phyloP scores from a whole-genome alignment of 64 coral and sea anemone genomes.

The Astreopora myriophthalma region DNA sequence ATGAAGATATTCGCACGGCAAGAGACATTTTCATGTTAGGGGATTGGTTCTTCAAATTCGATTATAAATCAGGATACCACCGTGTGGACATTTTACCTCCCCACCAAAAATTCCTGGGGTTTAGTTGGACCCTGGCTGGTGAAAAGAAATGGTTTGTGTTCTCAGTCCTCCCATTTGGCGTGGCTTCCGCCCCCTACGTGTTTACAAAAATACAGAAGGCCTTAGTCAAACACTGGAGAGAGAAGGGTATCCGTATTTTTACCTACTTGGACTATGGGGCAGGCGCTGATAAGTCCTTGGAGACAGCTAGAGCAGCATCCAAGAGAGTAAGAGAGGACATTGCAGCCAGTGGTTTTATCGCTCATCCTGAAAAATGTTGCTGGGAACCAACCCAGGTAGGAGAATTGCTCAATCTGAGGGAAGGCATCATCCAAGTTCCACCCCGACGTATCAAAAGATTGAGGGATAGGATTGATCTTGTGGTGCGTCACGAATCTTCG shows the following conservation, averaged over 20 bases:
- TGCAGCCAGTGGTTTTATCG: constrained; percentile 20
- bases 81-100: neutral
- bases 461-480: neutral
- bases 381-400: constrained; percentile 56
- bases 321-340: neutral
- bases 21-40: neutral
- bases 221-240: constrained; percentile 30
- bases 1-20: constrained; percentile 52
- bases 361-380: constrained; percentile 27
- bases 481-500: neutral
- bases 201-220: constrained; percentile 44
- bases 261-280: constrained; percentile 41
- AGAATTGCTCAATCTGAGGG: constrained; percentile 39
- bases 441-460: neutral
- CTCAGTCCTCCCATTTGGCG: constrained; percentile 45
- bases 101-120: too few relatives aligned
- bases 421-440: constrained; percentile 41
- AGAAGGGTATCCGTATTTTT: neutral
- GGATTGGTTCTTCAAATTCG: constrained; percentile 58
- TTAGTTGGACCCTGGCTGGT: neutral
- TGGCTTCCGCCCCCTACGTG: constrained; percentile 25
- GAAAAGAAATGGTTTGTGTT: constrained; percentile 22
- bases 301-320: neutral
- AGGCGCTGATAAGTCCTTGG: neutral
- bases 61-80: constrained; percentile 41